phyloP scores from a whole-genome alignment of 2,797 vertebrate genomes.

The Characodon lateralis region DNA sequence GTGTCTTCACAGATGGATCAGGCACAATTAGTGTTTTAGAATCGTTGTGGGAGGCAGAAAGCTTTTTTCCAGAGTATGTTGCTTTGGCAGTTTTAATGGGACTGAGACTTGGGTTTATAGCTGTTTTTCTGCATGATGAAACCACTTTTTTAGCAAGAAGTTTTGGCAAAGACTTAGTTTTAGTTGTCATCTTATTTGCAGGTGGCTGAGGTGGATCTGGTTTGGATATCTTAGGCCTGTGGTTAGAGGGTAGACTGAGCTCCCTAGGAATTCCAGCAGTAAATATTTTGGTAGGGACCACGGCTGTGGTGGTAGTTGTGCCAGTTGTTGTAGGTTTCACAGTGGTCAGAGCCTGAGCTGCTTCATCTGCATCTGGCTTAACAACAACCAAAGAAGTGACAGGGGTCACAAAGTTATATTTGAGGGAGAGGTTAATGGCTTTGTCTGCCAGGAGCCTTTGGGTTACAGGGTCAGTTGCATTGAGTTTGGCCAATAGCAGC shows the following conservation, averaged over 20 bases:
- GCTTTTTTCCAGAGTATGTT: conserved; percentile 56
- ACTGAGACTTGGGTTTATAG: conserved; percentile 37
- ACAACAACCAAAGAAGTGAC: conserved; percentile 88
- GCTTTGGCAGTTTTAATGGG: conserved; percentile 55
- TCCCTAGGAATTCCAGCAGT: conserved; percentile 51
- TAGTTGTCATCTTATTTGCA: conserved; percentile 33
- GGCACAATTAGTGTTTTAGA: conserved; percentile 36
- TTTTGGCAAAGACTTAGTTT: conserved; percentile 33
- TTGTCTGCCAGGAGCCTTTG: conserved; percentile 81
- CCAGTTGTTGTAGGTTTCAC: conserved; percentile 44
- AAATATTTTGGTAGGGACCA: conserved; percentile 25
- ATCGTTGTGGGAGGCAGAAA: conserved; percentile 42
- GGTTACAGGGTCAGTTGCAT: conserved; percentile 68
- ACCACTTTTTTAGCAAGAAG: conserved; percentile 43
- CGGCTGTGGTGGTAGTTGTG: conserved; percentile 48
- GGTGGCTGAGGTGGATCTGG: conserved; percentile 51
- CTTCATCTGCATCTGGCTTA: conserved; percentile 80
- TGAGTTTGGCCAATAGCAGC: conserved; percentile 81
- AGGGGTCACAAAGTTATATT: conserved; percentile 88
- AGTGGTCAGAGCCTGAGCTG: conserved; percentile 55
- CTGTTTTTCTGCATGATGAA: conserved; percentile 53
- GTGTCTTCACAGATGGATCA: conserved; percentile 47
- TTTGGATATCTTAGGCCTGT: conserved; percentile 55
- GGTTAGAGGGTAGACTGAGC: conserved; percentile 15
- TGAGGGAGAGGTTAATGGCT: conserved; percentile 86